Conservation (phyloP, 2,113 vertebrate genomes). For the Numida meleagris region DNA sequence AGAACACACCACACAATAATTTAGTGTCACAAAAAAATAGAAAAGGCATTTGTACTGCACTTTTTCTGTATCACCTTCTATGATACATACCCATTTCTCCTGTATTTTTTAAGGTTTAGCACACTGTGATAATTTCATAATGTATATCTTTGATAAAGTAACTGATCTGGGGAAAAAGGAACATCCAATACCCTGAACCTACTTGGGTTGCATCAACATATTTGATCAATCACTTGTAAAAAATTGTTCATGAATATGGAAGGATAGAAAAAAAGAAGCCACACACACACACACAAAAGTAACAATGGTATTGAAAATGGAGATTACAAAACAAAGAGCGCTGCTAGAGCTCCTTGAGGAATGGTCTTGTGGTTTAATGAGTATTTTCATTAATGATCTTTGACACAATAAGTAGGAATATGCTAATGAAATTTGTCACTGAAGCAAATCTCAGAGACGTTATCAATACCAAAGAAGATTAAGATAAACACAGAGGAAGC, state of each 20-base stretch:
- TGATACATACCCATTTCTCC: not conserved
- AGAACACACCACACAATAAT: not conserved
- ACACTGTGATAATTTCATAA: not conserved
- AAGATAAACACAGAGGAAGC: not conserved
- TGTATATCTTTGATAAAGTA: not conserved
- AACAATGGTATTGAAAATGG: not conserved
- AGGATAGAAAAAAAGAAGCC: not conserved
- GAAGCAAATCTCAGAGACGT: not conserved
- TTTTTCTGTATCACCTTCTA: not conserved
- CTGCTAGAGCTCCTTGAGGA: not conserved
- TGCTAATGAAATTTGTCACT: not conserved
- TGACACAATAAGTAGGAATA: not conserved
- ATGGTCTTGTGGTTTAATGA: not conserved
- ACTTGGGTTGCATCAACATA: not conserved
- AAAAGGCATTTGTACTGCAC: not conserved
- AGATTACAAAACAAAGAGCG: not conserved
- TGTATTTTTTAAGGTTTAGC: not conserved
- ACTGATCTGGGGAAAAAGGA: not conserved
- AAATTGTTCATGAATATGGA: not conserved
- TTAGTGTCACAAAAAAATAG: not conserved
- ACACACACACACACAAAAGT: too few relatives aligned
- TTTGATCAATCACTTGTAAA: not conserved
- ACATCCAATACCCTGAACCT: not conserved
- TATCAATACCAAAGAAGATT: not conserved
- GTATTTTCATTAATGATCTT: not conserved